Evolutionary conservation across 2,113 vertebrate species (phyloP).

Genomic region (Pyxicephalus adspersus): DNA sequence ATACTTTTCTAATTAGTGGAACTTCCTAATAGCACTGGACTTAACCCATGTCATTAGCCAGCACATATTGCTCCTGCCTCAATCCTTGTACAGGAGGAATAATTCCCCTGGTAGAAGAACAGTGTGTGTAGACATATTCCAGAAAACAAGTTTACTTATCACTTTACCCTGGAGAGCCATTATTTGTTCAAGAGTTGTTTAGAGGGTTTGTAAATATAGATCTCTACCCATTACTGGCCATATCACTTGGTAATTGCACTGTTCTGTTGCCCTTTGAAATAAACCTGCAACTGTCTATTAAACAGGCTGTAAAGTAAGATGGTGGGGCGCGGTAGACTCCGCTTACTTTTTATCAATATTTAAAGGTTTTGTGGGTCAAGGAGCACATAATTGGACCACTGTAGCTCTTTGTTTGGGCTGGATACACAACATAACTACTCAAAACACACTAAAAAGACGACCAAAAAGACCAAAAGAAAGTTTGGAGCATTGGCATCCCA

Average conservation of each 20-base stretch:
- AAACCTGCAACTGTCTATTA: no score
- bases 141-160: constrained; percentile 21
- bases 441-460: no score
- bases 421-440: no score
- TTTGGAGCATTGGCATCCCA: no score
- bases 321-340: no score
- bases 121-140: constrained; percentile 1
- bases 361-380: no score
- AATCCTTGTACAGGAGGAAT: constrained; percentile 7
- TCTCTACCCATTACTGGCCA: no score
- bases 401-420: no score
- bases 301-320: no score
- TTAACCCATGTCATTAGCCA: background rate
- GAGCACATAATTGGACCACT: no score
- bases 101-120: background rate
- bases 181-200: constrained; percentile 16
- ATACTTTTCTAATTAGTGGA: constrained; percentile 19
- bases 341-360: no score
- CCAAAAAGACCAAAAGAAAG: no score
- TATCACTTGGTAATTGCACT: background rate
- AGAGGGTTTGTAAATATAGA: constrained; percentile 1
- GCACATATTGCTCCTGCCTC: background rate
- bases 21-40: background rate
- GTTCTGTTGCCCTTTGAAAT: background rate
- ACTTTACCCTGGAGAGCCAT: constrained; percentile 29